These are phyloP conservation scores for Halcyon leucocephala DNA, from an alignment of 2,797 vertebrate genomes.

Conservation along the genomic window DNA sequence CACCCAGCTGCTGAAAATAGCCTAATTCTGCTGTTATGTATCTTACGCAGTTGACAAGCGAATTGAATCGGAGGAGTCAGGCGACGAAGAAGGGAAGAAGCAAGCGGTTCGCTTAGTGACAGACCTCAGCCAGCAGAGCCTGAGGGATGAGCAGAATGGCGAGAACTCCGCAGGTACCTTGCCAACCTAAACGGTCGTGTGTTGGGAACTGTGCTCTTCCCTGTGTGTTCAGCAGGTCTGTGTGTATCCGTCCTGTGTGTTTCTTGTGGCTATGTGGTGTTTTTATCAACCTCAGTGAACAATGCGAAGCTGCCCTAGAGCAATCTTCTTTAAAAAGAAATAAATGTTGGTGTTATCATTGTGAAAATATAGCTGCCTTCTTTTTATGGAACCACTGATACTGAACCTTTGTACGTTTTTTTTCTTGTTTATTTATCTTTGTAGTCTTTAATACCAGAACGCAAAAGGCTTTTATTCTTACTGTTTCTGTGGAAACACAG, in stretches of 20 bases:
- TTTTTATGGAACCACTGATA: neutral
- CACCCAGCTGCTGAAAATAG: neutral
- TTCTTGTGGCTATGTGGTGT: fast-evolving
- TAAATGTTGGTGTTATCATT: fast-evolving
- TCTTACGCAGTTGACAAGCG: conserved; percentile 88
- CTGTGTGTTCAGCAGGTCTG: fast-evolving
- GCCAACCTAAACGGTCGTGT: fast-evolving
- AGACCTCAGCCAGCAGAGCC: conserved; percentile 84
- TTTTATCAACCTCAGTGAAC: fast-evolving
- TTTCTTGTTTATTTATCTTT: neutral
- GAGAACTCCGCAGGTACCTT: conserved; percentile 72
- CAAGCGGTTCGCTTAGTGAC: conserved; percentile 83
- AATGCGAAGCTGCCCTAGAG: fast-evolving
- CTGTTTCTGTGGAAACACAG: neutral
- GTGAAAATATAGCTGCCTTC: neutral
- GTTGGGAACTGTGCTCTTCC: neutral
- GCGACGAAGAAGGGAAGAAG: conserved; percentile 93
- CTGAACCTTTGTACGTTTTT: neutral
- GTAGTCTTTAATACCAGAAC: neutral
- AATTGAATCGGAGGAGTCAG: conserved; percentile 95
- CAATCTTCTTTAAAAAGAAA: neutral
- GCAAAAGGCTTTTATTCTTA: fast-evolving
- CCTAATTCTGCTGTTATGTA: neutral
- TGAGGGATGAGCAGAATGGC: conserved; percentile 77
- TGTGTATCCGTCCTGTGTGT: fast-evolving